phyloP scores from a whole-genome alignment of 2,888 invertebrate genomes.

The Plebejus argus region DNA sequence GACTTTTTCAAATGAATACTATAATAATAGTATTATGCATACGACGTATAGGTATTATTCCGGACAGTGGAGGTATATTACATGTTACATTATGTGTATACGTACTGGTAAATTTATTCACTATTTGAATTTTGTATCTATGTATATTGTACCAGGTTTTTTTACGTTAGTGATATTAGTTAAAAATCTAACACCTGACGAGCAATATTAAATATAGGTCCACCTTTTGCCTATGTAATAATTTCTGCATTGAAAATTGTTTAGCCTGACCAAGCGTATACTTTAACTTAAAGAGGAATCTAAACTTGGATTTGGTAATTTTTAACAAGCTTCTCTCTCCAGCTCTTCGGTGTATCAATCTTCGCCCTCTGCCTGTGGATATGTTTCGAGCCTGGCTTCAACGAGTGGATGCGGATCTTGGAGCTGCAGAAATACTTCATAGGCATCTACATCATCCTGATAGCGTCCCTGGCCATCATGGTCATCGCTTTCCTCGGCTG shows the following conservation, averaged over 20 bases:
- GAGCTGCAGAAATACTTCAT: slow-evolving; percentile 89
- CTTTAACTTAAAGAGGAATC: too few relatives aligned
- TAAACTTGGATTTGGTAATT: not conserved
- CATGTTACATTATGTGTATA: too few relatives aligned
- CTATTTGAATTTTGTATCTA: too few relatives aligned
- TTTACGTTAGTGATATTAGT: too few relatives aligned
- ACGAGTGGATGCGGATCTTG: slow-evolving; percentile 89
- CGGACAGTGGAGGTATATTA: too few relatives aligned
- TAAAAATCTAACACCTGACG: too few relatives aligned
- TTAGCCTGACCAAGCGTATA: too few relatives aligned
- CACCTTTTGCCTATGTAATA: too few relatives aligned
- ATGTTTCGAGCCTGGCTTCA: slow-evolving; percentile 89
- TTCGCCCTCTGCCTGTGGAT: slow-evolving; percentile 92
- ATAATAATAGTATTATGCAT: not conserved
- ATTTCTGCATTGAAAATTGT: too few relatives aligned
- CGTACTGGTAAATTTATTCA: too few relatives aligned
- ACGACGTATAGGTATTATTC: not conserved
- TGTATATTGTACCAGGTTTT: too few relatives aligned
- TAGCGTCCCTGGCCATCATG: slow-evolving; percentile 86
- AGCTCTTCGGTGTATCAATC: slow-evolving; percentile 89
- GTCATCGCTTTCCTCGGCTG: slow-evolving; percentile 90
- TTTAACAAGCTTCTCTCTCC: slow-evolving; percentile 50
- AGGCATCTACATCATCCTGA: slow-evolving; percentile 90
- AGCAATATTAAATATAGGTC: too few relatives aligned
- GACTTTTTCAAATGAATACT: not conserved